A percentile compares a stretch with the other conserved stretches of the same genome.
These are phyloP conservation scores for Pluvianellus socialis DNA, from an alignment of 2,113 vertebrate genomes.

Conservation along the genomic window DNA sequence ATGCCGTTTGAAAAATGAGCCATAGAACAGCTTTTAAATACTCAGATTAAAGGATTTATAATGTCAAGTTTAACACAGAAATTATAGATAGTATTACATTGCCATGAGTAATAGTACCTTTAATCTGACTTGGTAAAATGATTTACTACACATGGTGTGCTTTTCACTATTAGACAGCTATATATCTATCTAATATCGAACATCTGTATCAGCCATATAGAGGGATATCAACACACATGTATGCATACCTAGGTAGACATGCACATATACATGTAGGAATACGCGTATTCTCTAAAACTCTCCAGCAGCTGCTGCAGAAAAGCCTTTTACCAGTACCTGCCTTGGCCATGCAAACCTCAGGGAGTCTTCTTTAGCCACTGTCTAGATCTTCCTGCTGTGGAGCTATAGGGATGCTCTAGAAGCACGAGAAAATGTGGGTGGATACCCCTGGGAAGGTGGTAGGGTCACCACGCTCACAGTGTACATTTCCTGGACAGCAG, in stretches of 20 bases:
- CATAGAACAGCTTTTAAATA: constrained; percentile 87
- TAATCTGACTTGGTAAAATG: constrained; percentile 81
- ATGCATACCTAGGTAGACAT: not conserved
- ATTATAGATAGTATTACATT: constrained; percentile 83
- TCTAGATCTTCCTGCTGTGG: not conserved
- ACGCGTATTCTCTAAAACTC: not conserved
- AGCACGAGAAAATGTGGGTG: not conserved
- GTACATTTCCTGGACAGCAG: not conserved
- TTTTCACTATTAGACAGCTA: constrained; percentile 52
- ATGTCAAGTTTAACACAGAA: constrained; percentile 94
- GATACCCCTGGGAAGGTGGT: not conserved
- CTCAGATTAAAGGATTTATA: constrained; percentile 96
- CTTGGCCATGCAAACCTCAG: not conserved
- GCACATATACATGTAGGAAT: not conserved
- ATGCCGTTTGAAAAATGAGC: constrained; percentile 89
- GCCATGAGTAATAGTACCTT: constrained; percentile 82
- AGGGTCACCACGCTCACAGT: not conserved
- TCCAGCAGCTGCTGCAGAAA: not conserved
- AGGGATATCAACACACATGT: not conserved
- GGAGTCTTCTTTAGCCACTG: not conserved
- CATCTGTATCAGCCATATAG: not conserved
- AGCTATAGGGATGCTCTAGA: not conserved
- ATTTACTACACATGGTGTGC: constrained; percentile 69
- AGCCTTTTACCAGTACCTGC: not conserved
- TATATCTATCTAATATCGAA: not conserved